Evolutionary conservation across 2,113 vertebrate species (phyloP).

Genomic region (Poeciliopsis prolifica): DNA sequence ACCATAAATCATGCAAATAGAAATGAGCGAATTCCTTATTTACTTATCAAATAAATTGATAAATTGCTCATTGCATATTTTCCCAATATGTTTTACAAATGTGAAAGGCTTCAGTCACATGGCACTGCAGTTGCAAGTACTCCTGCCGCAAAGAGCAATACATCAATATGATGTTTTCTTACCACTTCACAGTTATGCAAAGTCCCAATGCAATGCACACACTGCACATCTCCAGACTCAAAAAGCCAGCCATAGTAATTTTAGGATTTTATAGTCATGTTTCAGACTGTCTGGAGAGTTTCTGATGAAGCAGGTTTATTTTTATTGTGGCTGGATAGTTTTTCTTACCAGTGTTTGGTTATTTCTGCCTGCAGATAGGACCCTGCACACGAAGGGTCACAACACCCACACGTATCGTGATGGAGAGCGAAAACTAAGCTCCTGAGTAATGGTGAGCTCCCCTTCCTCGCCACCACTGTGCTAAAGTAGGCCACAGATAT

Average conservation of each 20-base stretch:
- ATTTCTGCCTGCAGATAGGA: constrained; percentile 6
- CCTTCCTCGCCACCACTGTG: constrained; percentile 12
- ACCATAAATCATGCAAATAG: no score
- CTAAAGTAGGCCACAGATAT: constrained; percentile 61
- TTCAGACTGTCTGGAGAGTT: not conserved
- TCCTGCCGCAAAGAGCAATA: no score
- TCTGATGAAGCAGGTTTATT: not conserved
- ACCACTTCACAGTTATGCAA: not conserved
- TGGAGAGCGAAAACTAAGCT: constrained; percentile 36
- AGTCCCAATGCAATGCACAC: not conserved
- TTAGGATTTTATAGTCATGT: not conserved
- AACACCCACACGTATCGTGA: constrained; percentile 14
- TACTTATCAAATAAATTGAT: no score
- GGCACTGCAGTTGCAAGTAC: no score
- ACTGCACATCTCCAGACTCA: not conserved
- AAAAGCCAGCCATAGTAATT: not conserved
- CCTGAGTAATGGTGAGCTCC: constrained; percentile 31
- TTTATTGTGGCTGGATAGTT: not conserved
- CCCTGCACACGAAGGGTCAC: constrained; percentile 8
- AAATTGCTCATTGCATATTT: no score
- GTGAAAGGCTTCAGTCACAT: no score
- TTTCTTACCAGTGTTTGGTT: not conserved
- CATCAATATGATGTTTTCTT: no score
- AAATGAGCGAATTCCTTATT: no score
- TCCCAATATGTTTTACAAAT: no score